Evolutionary conservation across 2,797 vertebrate species (phyloP).

Genomic region (Sardinella longiceps): DNA sequence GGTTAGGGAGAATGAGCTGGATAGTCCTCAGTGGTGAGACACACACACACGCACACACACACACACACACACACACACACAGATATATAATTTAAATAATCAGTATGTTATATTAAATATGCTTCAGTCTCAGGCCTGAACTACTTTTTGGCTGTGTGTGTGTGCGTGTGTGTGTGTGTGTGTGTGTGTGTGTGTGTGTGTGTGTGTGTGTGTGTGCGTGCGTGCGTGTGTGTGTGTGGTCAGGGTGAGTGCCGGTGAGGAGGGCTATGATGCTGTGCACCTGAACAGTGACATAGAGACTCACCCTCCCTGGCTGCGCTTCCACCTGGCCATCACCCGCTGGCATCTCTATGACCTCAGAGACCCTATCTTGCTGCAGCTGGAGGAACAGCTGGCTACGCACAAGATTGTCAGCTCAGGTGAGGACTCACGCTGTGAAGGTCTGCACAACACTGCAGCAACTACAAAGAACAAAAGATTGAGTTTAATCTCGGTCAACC

Average conservation of each 20-base stretch:
- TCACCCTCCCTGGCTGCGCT: conserved; percentile 77
- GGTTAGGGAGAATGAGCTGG: conserved; percentile 62
- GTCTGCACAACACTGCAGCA: too few species aligned
- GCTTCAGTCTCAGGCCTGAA: too few species aligned
- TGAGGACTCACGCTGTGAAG: conserved; percentile 48
- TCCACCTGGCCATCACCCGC: conserved; percentile 80
- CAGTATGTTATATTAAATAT: too few species aligned
- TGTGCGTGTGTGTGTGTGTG: neutral
- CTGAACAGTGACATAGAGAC: conserved; percentile 67
- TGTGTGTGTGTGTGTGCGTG: neutral
- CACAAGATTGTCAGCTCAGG: conserved; percentile 75
- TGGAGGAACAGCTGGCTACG: conserved; percentile 70
- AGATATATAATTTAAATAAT: too few species aligned
- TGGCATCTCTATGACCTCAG: conserved; percentile 78
- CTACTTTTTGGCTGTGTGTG: neutral
- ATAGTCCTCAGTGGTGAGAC: conserved; percentile 66
- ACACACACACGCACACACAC: conserved; percentile 39
- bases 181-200: neutral
- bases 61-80: neutral
- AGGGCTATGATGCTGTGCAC: conserved; percentile 56
- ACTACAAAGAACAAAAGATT: too few species aligned
- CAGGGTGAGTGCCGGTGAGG: conserved; percentile 69
- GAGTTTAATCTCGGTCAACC: too few species aligned
- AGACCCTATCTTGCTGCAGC: conserved; percentile 67
- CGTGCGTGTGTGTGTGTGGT: neutral